Conservation (phyloP, 2,888 invertebrate genomes). For the Apodemia mormo region DNA sequence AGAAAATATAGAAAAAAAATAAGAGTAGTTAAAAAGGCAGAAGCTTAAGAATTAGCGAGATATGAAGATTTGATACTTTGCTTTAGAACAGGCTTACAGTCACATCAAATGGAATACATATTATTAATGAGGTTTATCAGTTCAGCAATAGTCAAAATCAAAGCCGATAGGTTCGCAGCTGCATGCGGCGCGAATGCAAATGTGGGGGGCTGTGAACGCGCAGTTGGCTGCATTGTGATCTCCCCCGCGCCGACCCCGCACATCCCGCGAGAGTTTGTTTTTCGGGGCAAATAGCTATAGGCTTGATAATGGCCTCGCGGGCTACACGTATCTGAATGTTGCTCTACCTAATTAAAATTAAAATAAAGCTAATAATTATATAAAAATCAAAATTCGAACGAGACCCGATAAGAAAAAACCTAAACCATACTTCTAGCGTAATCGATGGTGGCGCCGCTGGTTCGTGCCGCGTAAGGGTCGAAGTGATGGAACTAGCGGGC, state of each 20-base stretch:
- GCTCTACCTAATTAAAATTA: slow-evolving; percentile 49
- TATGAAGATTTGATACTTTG: too few relatives aligned
- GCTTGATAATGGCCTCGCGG: slow-evolving; percentile 81
- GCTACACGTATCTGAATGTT: slow-evolving; percentile 43
- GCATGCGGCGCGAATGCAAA: slow-evolving; percentile 58
- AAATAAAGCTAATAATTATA: too few relatives aligned
- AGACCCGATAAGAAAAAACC: too few relatives aligned
- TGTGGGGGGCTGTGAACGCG: slow-evolving; percentile 72
- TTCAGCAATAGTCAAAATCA: slow-evolving; percentile 56
- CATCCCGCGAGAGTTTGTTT: slow-evolving; percentile 82
- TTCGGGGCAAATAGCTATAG: slow-evolving; percentile 82
- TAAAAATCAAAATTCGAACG: too few relatives aligned
- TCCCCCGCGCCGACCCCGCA: slow-evolving; percentile 47
- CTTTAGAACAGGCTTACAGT: too few relatives aligned
- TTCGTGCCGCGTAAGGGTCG: too few relatives aligned
- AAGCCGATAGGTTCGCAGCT: slow-evolving; percentile 59
- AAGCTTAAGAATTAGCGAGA: too few relatives aligned
- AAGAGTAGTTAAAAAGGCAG: too few relatives aligned
- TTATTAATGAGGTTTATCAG: slow-evolving; percentile 32
- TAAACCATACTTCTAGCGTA: too few relatives aligned
- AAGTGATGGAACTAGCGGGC: too few relatives aligned
- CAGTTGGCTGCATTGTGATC: slow-evolving; percentile 77
- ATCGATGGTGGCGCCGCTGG: too few relatives aligned
- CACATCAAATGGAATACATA: slow-evolving; percentile 22
- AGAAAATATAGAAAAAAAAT: too few relatives aligned